Evolutionary conservation across 2,888 invertebrate species (phyloP).

Genomic region (Hesperia comma): DNA sequence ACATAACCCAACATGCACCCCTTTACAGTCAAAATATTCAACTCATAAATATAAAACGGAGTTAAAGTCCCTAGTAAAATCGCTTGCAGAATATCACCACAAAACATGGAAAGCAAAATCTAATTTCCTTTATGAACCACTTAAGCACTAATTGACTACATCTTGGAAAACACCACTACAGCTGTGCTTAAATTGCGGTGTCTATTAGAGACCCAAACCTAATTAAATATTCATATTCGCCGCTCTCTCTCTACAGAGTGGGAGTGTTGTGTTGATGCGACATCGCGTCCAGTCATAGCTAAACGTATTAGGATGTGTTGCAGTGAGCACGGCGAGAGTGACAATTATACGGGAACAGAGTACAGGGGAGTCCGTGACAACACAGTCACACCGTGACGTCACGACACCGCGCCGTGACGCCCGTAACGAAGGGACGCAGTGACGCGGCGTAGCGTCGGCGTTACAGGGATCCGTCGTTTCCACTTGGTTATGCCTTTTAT

Average conservation of each 20-base stretch:
- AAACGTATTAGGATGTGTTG: conserved; percentile 59
- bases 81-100: conserved; percentile 6
- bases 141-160: conserved; percentile 27
- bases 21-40: no score
- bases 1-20: no score
- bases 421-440: conserved; percentile 20
- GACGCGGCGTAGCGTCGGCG: conserved; percentile 43
- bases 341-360: conserved; percentile 19
- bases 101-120: conserved; percentile 19
- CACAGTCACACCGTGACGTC: neutral
- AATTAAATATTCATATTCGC: conserved; percentile 35
- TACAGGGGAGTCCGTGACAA: conserved; percentile 4
- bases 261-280: conserved; percentile 59
- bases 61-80: no score
- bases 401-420: conserved; percentile 5
- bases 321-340: conserved; percentile 6
- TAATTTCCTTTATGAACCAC: conserved; percentile 14
- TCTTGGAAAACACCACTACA: conserved; percentile 15
- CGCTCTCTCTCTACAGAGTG: conserved; percentile 10
- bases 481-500: conserved; percentile 83
- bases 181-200: conserved; percentile 30
- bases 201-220: conserved; percentile 30
- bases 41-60: no score
- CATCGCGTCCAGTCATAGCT: conserved; percentile 63
- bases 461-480: conserved; percentile 63